Conservation (phyloP, 2,113 vertebrate genomes). For the Tachysurus vachellii region DNA sequence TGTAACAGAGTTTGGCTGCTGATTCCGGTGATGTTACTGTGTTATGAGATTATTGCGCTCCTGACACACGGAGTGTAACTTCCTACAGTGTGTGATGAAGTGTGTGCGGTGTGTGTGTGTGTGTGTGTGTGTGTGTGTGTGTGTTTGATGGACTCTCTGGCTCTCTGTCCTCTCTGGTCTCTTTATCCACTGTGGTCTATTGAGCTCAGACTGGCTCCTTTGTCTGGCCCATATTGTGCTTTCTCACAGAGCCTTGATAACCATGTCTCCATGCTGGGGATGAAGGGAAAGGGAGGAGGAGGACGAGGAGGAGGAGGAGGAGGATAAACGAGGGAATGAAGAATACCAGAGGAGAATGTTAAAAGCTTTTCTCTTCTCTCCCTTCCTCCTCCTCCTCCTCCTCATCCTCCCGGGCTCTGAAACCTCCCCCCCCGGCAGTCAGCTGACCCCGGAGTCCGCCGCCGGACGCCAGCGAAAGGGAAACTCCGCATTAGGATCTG, state of each 20-base stretch:
- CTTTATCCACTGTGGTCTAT: slow-evolving; percentile 55
- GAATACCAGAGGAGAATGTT: slow-evolving; percentile 75
- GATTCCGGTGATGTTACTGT: background rate
- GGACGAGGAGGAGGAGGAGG: background rate
- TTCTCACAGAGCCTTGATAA: slow-evolving; percentile 75
- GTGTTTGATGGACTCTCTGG: slow-evolving; percentile 50
- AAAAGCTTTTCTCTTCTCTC: slow-evolving; percentile 56
- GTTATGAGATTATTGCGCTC: slow-evolving; percentile 1
- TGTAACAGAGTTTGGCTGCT: background rate
- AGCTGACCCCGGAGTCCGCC: slow-evolving; percentile 65
- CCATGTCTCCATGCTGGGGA: slow-evolving; percentile 74
- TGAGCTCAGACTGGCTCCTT: slow-evolving; percentile 64
- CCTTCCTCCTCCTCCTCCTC: slow-evolving; percentile 49
- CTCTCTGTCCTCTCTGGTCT: slow-evolving; percentile 41
- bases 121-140: slow-evolving; percentile 39
- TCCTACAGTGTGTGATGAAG: background rate
- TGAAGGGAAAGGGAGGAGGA: slow-evolving; percentile 41
- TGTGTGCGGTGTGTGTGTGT: slow-evolving; percentile 10
- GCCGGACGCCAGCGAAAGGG: slow-evolving; percentile 38
- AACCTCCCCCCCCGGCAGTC: slow-evolving; percentile 67
- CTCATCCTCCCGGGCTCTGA: slow-evolving; percentile 31
- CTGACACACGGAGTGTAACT: background rate
- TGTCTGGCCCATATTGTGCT: slow-evolving; percentile 70
- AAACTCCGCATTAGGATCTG: slow-evolving; percentile 53
- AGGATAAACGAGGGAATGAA: slow-evolving; percentile 64